phyloP scores from a whole-genome alignment of 2,797 vertebrate species.

The Sylvilagus floridanus region DNA sequence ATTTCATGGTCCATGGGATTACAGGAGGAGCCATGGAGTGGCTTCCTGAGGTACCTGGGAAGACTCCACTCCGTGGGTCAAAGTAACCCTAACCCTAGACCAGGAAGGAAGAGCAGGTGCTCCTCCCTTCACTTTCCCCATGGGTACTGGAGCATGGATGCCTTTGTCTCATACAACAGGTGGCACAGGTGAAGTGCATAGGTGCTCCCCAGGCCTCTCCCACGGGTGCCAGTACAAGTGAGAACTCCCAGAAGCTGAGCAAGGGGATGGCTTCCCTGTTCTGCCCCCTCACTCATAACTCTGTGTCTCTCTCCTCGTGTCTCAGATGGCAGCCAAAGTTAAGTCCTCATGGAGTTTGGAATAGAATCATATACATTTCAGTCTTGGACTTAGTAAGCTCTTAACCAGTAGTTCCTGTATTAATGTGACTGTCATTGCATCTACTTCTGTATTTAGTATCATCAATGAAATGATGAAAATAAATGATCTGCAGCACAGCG shows the following conservation, averaged over 20 bases:
- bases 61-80: neutral
- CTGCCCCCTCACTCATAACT: too few species aligned
- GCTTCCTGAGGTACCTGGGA: neutral
- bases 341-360: neutral
- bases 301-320: neutral
- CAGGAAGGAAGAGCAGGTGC: neutral
- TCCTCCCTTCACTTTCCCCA: neutral
- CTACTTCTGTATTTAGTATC: neutral
- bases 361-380: neutral
- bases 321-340: neutral
- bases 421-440: accelerated
- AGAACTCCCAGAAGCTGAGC: accelerated
- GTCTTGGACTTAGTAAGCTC: neutral
- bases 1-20: neutral
- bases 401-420: neutral
- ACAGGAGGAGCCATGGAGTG: neutral
- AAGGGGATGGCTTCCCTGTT: accelerated
- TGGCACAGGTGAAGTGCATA: neutral
- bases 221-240: neutral
- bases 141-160: neutral
- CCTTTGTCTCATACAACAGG: neutral
- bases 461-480: neutral
- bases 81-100: neutral
- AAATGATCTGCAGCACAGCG: too few species aligned
- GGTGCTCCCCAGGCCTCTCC: neutral